Evolutionary conservation across 2,888 invertebrate species (phyloP).

Genomic region (Aporophyla lueneburgensis): DNA sequence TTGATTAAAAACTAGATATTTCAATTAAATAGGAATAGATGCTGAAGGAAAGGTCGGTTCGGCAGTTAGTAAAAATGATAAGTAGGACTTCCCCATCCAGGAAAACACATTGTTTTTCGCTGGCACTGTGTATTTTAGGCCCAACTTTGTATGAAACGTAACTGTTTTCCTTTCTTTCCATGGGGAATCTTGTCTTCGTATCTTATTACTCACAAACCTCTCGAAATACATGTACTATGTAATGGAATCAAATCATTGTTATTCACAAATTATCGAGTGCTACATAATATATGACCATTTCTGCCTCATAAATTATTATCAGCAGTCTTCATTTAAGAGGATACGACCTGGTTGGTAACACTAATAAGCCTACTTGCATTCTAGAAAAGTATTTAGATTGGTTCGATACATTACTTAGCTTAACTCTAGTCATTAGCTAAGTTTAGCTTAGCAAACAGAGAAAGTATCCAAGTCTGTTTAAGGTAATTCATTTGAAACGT

Average conservation of each 20-base stretch:
- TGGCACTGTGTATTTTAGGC: no score
- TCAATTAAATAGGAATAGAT: no score
- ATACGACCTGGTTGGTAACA: conserved; percentile 3
- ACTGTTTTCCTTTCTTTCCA: neutral
- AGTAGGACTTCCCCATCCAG: no score
- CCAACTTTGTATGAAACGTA: no score
- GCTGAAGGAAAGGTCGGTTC: no score
- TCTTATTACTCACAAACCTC: neutral
- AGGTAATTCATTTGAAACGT: conserved; percentile 54
- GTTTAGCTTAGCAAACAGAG: conserved; percentile 43
- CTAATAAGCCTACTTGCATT: conserved; percentile 45
- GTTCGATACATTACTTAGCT: conserved; percentile 47
- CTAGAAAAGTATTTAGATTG: conserved; percentile 51
- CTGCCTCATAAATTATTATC: neutral
- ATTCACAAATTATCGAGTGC: neutral
- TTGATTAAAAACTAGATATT: no score
- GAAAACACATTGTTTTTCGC: no score
- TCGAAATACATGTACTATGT: neutral
- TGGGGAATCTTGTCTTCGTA: neutral
- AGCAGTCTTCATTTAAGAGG: conserved; percentile 9
- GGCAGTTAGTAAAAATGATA: no score
- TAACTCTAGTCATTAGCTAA: conserved; percentile 33
- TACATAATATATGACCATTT: neutral
- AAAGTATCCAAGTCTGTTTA: conserved; percentile 52
- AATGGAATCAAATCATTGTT: neutral